Base-by-base conservation (phyloP, 35 echinoderm and acorn worm genomes). In the Ophiothrix spiculata region DNA sequence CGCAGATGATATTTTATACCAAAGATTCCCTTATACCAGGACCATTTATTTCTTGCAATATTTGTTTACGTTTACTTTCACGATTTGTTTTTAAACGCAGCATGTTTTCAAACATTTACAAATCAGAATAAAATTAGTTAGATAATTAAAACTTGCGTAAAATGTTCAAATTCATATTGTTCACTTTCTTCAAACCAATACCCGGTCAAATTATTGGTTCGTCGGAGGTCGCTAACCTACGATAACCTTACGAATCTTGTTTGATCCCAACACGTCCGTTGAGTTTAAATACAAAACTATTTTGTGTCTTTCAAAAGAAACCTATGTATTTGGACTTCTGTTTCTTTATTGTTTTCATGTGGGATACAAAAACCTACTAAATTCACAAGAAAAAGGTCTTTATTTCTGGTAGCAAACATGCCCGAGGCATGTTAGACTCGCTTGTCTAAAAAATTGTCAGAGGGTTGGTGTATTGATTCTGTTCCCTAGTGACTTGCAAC, bases 291-390 rank as follows among this genome's bases (percentile, higher is more conserved):
- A 6, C 60, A 69, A 69, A 69, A 69, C 60, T 69, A 25, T 69
- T 49, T n/a, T n/a, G n/a, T n/a, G n/a, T n/a, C n/a, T 10, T 69
- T 69, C 60, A 69, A 69, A 69, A 69, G 60, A 28, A 25, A 69
- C 60, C 29, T 28, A 28, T 69, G 60, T 69, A 69, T 69, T 69
- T 69, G 60, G 60, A 12, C 60, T 69, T 69, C 8, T 2, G 29
- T 28, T 69, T 10, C 6, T 25, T n/a, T 69, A 15, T 69, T 69
- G 60, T 69, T n/a, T 69, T 69, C 60, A 69, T 28, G 16, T 69
- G 60, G 6, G 60, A 69, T 15, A 69, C 60, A 69, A 69, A 69
- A 69, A 69, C 60, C 10, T 69, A 69, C 60, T 69, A 69, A 69
- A 69, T 69, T 69, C 60, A 69, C 16, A 25, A 69, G 25, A 69